Evolutionary conservation across 2,888 invertebrate genomes (phyloP).

Genomic region (Rhingia campestris): DNA sequence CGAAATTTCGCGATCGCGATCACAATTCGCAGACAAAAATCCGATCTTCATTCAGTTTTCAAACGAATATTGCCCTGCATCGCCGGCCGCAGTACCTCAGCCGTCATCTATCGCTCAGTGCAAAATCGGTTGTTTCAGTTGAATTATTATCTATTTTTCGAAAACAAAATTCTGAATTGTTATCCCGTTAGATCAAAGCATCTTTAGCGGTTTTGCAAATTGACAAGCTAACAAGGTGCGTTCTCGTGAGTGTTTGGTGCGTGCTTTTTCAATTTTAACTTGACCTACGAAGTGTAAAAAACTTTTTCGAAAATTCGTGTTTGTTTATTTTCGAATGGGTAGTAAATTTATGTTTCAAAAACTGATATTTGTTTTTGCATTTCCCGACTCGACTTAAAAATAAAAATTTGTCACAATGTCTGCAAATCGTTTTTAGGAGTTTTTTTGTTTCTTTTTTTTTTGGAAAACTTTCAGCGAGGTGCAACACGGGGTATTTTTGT

Average conservation of each 20-base stretch:
- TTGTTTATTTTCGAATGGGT: not conserved
- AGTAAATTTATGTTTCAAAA: not conserved
- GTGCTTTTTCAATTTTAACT: not conserved
- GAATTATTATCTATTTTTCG: conserved; percentile 25
- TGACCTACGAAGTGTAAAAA: conserved; percentile 42
- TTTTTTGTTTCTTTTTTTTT: conserved; percentile 11
- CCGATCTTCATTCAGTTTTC: conserved; percentile 68
- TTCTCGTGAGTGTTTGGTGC: conserved; percentile 1
- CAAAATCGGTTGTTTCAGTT: conserved; percentile 21
- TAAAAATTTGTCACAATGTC: conserved; percentile 26
- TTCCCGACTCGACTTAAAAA: conserved; percentile 23
- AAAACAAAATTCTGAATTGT: not conserved
- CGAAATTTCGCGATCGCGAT: conserved; percentile 42
- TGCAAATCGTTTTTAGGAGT: not conserved
- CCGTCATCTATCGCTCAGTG: conserved; percentile 1
- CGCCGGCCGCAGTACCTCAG: conserved; percentile 45
- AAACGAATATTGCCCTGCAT: conserved; percentile 67
- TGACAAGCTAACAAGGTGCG: not conserved
- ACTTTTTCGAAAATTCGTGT: conserved; percentile 54
- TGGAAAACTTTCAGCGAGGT: conserved; percentile 27
- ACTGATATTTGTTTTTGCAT: not conserved
- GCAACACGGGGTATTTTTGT: conserved; percentile 58
- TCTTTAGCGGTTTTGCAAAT: not conserved
- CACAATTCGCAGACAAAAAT: conserved; percentile 44
- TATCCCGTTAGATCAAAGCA: not conserved